phyloP scores from a whole-genome alignment of 1,140 invertebrate genomes.

The Drosophila persimilis region DNA sequence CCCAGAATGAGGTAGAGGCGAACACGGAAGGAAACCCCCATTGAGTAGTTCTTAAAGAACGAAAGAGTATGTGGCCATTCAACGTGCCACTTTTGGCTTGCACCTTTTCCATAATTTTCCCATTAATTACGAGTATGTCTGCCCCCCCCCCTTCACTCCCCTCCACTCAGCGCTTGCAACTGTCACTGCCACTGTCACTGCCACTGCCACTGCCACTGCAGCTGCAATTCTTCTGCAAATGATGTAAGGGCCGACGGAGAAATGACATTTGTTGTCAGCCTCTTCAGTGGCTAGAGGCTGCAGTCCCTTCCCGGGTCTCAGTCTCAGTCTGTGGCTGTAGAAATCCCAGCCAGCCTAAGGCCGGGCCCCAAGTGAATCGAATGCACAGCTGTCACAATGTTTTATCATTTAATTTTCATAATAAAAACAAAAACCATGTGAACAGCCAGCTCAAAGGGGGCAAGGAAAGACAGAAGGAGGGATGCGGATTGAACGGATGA shows the following conservation, averaged over 20 bases:
- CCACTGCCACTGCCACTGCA: constrained; percentile 16
- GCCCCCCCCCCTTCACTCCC: constrained; percentile 13
- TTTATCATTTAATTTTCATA: constrained; percentile 81
- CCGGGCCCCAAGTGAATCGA: constrained; percentile 16
- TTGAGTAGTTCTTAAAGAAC: no score
- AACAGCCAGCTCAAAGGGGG: constrained; percentile 32
- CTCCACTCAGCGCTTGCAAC: constrained; percentile 36
- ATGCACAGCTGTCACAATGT: constrained; percentile 78
- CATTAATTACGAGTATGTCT: constrained; percentile 58
- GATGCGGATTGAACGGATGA: no score
- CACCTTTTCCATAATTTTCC: constrained; percentile 55
- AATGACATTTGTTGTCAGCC: constrained; percentile 73
- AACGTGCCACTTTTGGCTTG: constrained; percentile 29
- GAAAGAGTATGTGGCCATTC: constrained; percentile 27
- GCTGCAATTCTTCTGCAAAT: constrained; percentile 61
- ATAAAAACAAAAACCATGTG: constrained; percentile 77
- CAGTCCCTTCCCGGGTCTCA: not conserved
- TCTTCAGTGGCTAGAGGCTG: constrained; percentile 31
- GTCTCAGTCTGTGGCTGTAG: constrained; percentile 13
- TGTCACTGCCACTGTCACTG: not conserved
- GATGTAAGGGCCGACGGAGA: constrained; percentile 54
- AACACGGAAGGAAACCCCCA: no score
- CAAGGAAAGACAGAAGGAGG: no score
- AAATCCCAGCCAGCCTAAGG: constrained; percentile 62
- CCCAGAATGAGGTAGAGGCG: no score